Conservation (phyloP, 1,140 invertebrate species). For the Dendroctonus ponderosae region DNA sequence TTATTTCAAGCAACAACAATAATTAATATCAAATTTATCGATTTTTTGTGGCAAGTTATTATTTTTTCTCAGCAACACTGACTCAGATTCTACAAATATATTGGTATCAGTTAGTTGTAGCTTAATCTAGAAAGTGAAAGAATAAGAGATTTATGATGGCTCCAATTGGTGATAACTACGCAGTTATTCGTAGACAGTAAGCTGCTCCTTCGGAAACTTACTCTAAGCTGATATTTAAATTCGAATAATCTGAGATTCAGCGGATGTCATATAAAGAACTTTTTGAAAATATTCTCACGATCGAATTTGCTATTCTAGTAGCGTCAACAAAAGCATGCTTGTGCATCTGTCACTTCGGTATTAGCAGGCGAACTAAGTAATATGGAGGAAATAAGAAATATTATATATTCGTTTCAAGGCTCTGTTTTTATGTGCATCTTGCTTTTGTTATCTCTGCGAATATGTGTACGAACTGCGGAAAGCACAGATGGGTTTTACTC, state of each 20-base stretch:
- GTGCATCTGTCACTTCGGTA: constrained; percentile 34
- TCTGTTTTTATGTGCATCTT: constrained; percentile 3
- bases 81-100: too few species aligned
- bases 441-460: constrained; percentile 6
- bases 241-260: constrained; percentile 19
- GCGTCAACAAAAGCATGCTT: constrained; percentile 22
- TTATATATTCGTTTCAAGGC: constrained; percentile 30
- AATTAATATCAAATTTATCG: too few species aligned
- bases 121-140: too few species aligned
- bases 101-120: too few species aligned
- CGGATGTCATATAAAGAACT: constrained; percentile 20
- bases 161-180: too few species aligned
- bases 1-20: too few species aligned
- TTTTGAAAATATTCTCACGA: constrained; percentile 30
- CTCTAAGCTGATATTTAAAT: constrained; percentile 10
- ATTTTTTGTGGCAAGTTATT: too few species aligned
- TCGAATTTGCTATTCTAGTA: constrained; percentile 19
- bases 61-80: too few species aligned
- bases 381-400: constrained; percentile 33
- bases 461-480: constrained; percentile 15
- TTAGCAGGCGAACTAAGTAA: constrained; percentile 31
- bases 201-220: not conserved
- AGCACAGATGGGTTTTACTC: constrained; percentile 18
- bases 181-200: too few species aligned
- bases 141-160: too few species aligned